These are phyloP conservation scores for Zeus faber DNA, from an alignment of 2,113 vertebrate species.

Conservation along the genomic window DNA sequence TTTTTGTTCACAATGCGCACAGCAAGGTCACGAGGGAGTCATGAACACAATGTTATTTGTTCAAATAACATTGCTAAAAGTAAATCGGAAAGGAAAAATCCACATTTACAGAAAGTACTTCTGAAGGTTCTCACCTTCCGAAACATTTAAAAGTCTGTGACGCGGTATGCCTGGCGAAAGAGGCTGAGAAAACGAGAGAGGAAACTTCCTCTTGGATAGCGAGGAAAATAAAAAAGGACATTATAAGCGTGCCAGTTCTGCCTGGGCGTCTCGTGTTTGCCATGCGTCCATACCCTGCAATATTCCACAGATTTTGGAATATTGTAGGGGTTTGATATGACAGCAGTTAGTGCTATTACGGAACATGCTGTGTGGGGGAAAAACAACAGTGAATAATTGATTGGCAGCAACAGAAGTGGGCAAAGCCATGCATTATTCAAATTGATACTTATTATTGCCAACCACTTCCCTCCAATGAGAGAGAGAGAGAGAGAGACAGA, in stretches of 20 bases:
- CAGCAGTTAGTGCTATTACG: conserved; percentile 44
- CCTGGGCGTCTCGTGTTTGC: conserved; percentile 20
- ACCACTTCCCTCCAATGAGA: conserved; percentile 25
- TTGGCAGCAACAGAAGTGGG: conserved; percentile 48
- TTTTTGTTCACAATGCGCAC: no score
- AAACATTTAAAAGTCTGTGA: no score
- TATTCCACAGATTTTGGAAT: conserved; percentile 35
- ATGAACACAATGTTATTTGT: no score
- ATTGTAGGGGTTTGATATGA: conserved; percentile 47
- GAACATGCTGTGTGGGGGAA: conserved; percentile 50
- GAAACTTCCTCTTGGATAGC: no score
- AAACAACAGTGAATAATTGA: conserved; percentile 63
- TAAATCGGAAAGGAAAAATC: no score
- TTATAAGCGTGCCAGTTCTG: conserved; percentile 16
- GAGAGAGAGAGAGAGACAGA: conserved; percentile 16
- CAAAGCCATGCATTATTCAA: conserved; percentile 56
- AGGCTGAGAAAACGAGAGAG: no score
- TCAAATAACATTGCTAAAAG: no score
- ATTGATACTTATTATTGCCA: conserved; percentile 44
- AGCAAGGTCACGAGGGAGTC: no score
- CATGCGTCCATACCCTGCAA: conserved; percentile 20
- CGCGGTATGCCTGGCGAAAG: no score
- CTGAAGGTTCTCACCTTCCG: no score
- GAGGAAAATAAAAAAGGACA: conserved; percentile 22
- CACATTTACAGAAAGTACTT: no score